Evolutionary conservation across 2,888 invertebrate species (phyloP).

Genomic region (Euplexia lucipara): DNA sequence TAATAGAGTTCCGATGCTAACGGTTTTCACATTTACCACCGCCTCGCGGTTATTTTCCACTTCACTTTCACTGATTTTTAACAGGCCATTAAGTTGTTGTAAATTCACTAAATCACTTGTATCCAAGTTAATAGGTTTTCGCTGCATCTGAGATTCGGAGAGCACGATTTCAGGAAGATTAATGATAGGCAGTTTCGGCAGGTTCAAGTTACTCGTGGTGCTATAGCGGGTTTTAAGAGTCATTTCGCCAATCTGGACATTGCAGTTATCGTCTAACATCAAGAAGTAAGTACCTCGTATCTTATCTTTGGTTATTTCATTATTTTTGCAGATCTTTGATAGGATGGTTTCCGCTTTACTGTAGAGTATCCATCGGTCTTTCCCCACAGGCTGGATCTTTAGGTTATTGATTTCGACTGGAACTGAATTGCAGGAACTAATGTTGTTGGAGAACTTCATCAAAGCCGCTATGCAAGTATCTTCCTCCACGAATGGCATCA

Average conservation of each 20-base stretch:
- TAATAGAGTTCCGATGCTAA: too few species aligned
- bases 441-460: not conserved
- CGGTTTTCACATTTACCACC: too few species aligned
- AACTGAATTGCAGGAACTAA: constrained; percentile 1
- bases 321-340: not conserved
- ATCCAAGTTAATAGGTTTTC: not conserved
- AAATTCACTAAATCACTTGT: too few species aligned
- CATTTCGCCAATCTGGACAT: not conserved
- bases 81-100: too few species aligned
- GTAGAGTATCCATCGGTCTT: not conserved
- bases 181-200: not conserved
- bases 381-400: not conserved
- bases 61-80: too few species aligned
- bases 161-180: not conserved
- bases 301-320: not conserved
- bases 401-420: not conserved
- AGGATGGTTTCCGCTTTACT: constrained; percentile 1
- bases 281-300: not conserved
- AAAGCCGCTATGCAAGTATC: not conserved
- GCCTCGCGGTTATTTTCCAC: too few species aligned
- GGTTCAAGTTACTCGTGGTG: not conserved
- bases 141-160: not conserved
- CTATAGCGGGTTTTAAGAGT: not conserved
- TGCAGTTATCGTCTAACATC: not conserved
- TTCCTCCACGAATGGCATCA: not conserved